These are phyloP conservation scores for Equus przewalskii DNA, from an alignment of 2,113 vertebrate species.

Conservation along the genomic window DNA sequence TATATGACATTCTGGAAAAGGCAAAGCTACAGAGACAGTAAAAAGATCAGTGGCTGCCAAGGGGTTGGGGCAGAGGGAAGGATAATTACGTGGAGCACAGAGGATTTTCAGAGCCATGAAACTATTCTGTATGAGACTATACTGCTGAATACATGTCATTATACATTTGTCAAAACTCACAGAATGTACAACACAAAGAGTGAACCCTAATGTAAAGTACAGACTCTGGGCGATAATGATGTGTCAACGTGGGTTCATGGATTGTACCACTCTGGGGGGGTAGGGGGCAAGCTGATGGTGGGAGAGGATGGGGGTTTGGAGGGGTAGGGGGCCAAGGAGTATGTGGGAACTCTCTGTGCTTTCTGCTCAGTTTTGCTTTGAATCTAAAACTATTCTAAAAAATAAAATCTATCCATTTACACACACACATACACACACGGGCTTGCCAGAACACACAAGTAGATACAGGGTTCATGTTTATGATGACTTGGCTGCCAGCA, in stretches of 20 bases:
- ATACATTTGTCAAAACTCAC: not conserved
- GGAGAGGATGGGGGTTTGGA: not conserved
- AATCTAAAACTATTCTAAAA: not conserved
- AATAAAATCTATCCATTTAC: not conserved
- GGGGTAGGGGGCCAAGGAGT: no score
- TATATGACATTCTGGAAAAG: not conserved
- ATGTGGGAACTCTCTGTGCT: not conserved
- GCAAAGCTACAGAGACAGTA: not conserved
- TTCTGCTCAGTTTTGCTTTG: not conserved
- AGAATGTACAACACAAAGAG: not conserved
- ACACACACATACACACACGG: not conserved
- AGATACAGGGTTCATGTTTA: no score
- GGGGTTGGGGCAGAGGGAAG: fast-evolving
- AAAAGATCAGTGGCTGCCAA: not conserved
- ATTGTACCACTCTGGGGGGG: not conserved
- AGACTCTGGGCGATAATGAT: not conserved
- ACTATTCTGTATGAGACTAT: fast-evolving
- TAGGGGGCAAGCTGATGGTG: fast-evolving
- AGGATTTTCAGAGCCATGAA: not conserved
- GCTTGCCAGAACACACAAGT: not conserved
- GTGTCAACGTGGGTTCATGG: not conserved
- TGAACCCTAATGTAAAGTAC: not conserved
- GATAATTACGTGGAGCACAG: not conserved
- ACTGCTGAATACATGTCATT: not conserved
- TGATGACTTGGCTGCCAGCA: not conserved